These are phyloP conservation scores for Scytalopus superciliaris DNA, from an alignment of 2,113 vertebrate genomes.

Conservation along the genomic window DNA sequence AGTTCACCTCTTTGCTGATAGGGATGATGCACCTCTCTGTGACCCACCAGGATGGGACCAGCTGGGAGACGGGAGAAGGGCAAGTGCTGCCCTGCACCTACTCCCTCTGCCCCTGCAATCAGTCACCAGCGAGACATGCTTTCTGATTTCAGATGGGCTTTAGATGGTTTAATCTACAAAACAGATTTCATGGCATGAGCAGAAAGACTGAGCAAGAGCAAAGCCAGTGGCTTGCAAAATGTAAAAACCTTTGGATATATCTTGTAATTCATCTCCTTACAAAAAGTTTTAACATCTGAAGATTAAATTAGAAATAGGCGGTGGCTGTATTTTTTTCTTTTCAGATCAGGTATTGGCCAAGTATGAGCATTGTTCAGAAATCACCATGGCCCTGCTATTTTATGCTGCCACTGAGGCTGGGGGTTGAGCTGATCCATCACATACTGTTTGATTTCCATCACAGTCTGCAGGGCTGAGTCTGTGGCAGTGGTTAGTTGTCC, in stretches of 20 bases:
- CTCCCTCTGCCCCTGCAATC: not conserved
- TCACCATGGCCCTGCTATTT: not conserved
- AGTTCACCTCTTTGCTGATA: not conserved
- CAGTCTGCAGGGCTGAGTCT: not conserved
- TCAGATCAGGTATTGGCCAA: not conserved
- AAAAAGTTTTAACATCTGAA: not conserved
- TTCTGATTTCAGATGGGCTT: not conserved
- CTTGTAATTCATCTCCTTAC: not conserved
- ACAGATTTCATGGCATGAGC: not conserved
- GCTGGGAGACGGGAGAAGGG: not conserved
- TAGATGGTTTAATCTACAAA: not conserved
- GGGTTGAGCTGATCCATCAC: not conserved
- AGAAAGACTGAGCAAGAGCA: not conserved
- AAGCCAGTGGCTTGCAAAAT: not conserved
- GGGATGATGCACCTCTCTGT: not conserved
- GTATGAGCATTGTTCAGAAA: not conserved
- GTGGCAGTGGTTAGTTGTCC: not conserved
- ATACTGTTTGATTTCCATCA: not conserved
- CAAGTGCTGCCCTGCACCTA: not conserved
- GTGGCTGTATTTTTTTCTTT: not conserved
- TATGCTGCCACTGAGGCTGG: not conserved
- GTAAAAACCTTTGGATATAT: not conserved
- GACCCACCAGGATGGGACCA: not conserved
- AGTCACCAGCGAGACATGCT: rapidly evolving
- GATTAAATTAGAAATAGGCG: not conserved